Evolutionary conservation across 2,113 vertebrate species (phyloP).

Genomic region (human (Homo sapiens)): GRCh38 chr12:46202501-46203000

Average conservation of each 20-base stretch:
- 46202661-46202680: not conserved
- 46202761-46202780: not conserved
- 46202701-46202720: not conserved
- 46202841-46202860: conserved; percentile 41
- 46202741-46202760: not conserved
- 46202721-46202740: not conserved
- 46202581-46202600: not conserved
- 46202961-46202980: not conserved
- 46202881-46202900: not conserved
- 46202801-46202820: not conserved
- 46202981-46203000: conserved; percentile 19
- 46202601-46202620: not conserved
- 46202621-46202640: not conserved
- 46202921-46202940: not conserved
- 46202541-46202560: not conserved
- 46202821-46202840: not conserved
- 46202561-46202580: not conserved
- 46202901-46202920: not conserved
- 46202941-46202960: not conserved
- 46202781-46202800: not conserved
- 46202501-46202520: not conserved
- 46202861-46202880: not conserved
- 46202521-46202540: not conserved
- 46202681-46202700: not conserved
- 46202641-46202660: not conserved